phyloP scores from a whole-genome alignment of 2,888 invertebrate genomes.

The Chaitophorus viminalis region DNA sequence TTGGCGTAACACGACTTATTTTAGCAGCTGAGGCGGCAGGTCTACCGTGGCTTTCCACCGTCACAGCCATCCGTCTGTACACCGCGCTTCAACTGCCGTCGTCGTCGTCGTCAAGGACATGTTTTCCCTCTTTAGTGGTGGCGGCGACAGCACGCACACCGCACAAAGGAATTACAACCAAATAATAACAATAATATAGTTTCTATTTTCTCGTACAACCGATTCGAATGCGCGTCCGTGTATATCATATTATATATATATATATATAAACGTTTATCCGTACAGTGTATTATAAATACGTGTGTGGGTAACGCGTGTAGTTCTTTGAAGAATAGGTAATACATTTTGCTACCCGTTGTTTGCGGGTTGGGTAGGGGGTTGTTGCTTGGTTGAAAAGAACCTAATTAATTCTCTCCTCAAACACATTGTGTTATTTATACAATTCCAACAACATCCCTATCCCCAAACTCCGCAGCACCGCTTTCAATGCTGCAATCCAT shows the following conservation, averaged over 20 bases:
- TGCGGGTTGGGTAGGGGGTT: neutral
- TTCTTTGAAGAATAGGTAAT: constrained; percentile 9
- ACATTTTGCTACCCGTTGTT: neutral
- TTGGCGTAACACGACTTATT: constrained; percentile 55
- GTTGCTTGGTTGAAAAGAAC: constrained; percentile 1
- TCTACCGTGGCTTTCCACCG: constrained; percentile 25
- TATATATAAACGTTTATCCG: neutral
- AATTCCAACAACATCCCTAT: neutral
- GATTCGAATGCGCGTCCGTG: neutral
- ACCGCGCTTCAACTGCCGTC: neutral
- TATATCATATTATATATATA: neutral
- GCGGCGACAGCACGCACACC: neutral
- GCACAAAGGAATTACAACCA: constrained; percentile 50
- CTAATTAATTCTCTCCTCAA: constrained; percentile 32
- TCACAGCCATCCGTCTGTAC: neutral
- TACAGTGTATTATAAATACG: neutral
- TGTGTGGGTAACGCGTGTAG: neutral
- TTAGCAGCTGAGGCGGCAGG: constrained; percentile 35
- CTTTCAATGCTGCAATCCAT: neutral
- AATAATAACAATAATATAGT: constrained; percentile 41
- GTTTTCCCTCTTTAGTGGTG: constrained; percentile 49
- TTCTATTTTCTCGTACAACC: constrained; percentile 36
- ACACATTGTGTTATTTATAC: constrained; percentile 9
- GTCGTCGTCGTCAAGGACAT: constrained; percentile 43
- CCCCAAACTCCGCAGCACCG: neutral